Evolutionary conservation across 2,888 invertebrate species (phyloP).

Genomic region (Carabus problematicus): DNA sequence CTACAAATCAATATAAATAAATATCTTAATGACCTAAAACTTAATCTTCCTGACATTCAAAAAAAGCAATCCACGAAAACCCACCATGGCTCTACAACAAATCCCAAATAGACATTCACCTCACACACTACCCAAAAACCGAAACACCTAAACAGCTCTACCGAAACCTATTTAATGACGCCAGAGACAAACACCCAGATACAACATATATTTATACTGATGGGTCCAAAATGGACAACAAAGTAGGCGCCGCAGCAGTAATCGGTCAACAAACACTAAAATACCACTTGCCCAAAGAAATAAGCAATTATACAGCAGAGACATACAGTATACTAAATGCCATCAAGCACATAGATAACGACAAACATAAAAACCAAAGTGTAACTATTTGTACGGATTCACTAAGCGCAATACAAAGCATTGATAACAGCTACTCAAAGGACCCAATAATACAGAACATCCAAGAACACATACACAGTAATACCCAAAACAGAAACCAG

Average conservation of each 20-base stretch:
- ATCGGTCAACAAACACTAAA: background rate
- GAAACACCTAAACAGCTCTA: background rate
- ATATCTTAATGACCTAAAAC: no score
- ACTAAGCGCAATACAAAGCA: no score
- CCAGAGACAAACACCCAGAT: background rate
- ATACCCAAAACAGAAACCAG: no score
- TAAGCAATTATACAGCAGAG: conserved; percentile 2
- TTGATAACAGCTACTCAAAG: no score
- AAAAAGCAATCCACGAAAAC: no score
- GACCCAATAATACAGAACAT: no score
- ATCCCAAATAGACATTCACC: background rate
- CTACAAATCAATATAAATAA: no score
- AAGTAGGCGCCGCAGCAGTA: conserved; percentile 1
- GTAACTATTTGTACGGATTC: no score
- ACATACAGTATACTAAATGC: background rate
- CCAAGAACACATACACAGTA: no score
- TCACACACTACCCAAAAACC: background rate
- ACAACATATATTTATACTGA: background rate
- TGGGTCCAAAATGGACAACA: background rate
- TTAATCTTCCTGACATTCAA: no score
- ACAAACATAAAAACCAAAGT: no score
- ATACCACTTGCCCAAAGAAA: background rate
- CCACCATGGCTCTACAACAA: background rate
- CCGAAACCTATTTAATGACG: background rate
- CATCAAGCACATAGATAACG: no score